phyloP scores from a whole-genome alignment of 2,797 vertebrate genomes.

The Cetoscarus ocellatus region DNA sequence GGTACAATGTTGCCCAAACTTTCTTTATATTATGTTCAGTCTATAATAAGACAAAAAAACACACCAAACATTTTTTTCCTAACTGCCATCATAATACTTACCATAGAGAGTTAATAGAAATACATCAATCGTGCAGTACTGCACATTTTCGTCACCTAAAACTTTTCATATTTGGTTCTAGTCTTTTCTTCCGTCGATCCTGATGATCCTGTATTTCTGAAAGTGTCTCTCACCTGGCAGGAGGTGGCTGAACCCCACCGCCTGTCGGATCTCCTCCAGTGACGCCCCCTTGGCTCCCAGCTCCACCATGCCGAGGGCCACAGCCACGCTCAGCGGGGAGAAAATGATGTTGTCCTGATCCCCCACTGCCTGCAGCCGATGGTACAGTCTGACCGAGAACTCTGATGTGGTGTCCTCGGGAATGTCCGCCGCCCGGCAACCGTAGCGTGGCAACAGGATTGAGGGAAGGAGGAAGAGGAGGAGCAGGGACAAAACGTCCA shows the following conservation, averaged over 20 bases:
- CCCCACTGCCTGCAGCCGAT: slow-evolving; percentile 88
- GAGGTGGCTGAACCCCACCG: slow-evolving; percentile 90
- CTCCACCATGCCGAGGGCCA: slow-evolving; percentile 95
- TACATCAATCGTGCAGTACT: no score
- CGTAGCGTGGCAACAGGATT: slow-evolving; percentile 82
- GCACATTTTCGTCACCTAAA: not conserved
- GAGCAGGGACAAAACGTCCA: slow-evolving; percentile 74
- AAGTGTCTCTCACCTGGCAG: slow-evolving; percentile 85
- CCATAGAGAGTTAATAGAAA: no score
- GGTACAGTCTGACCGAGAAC: slow-evolving; percentile 94
- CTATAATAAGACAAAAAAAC: no score
- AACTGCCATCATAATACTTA: no score
- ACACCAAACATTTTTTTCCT: no score
- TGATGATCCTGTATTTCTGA: not conserved
- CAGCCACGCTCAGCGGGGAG: slow-evolving; percentile 92
- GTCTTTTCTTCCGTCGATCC: not conserved
- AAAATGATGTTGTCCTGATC: slow-evolving; percentile 96
- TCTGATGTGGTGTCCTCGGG: slow-evolving; percentile 90
- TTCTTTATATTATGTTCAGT: no score
- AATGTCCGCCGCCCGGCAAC: slow-evolving; percentile 84
- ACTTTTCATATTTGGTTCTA: not conserved
- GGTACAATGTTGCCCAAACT: no score
- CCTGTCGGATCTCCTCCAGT: slow-evolving; percentile 91
- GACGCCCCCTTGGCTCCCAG: slow-evolving; percentile 92
- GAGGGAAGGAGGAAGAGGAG: slow-evolving; percentile 86